Evolutionary conservation across 2,797 vertebrate species (phyloP).

Genomic region (Tokudaia tokunoshimensis): DNA sequence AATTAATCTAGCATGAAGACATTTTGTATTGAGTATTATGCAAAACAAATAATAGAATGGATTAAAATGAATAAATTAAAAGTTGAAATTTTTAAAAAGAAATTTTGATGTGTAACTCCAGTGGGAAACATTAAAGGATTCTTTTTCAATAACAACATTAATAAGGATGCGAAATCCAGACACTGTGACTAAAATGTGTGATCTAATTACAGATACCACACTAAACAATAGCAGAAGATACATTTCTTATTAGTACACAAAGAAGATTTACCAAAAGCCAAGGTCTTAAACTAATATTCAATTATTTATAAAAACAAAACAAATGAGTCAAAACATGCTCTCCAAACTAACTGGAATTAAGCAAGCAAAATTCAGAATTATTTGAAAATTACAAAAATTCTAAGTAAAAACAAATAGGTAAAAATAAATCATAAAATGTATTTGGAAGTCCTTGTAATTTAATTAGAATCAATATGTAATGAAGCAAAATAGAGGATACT

Average conservation of each 20-base stretch:
- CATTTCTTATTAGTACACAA: not conserved
- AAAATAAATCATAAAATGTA: not conserved
- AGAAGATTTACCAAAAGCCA: not conserved
- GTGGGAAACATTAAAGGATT: not conserved
- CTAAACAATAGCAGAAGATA: not conserved
- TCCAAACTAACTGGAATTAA: not conserved
- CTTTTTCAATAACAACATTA: not conserved
- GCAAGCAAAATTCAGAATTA: conserved; percentile 5
- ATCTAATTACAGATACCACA: not conserved
- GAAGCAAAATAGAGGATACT: not conserved
- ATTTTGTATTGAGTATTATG: not conserved
- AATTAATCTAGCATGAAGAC: not conserved
- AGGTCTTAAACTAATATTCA: conserved; percentile 15
- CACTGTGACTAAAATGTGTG: not conserved
- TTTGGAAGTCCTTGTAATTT: conserved; percentile 4
- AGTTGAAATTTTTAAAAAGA: not conserved
- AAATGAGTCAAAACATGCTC: not conserved
- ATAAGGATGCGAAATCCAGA: not conserved
- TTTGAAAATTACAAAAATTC: not conserved
- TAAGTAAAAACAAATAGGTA: not conserved
- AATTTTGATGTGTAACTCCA: not conserved
- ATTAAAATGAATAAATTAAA: conserved; percentile 12
- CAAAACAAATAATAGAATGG: not conserved
- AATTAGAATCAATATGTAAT: not conserved
- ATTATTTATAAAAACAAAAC: not conserved